These are phyloP conservation scores for Nannoperca australis DNA, from an alignment of 2,797 vertebrate genomes.

Conservation along the genomic window DNA sequence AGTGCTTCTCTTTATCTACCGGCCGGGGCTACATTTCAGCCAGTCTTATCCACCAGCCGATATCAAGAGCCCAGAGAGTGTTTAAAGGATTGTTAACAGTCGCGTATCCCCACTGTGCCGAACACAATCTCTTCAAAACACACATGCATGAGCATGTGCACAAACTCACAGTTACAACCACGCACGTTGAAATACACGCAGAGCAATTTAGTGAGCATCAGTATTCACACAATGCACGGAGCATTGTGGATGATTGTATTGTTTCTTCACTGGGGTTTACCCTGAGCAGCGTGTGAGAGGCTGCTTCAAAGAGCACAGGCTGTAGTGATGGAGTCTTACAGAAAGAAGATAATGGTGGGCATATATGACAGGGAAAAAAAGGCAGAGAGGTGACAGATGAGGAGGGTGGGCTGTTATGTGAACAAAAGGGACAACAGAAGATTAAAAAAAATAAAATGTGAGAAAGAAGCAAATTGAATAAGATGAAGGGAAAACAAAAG, in stretches of 20 bases:
- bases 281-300: constrained; percentile 10
- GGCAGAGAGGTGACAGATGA: constrained; percentile 36
- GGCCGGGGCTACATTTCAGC: background rate
- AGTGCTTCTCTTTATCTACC: background rate
- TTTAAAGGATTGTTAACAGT: constrained; percentile 2
- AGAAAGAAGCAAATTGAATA: constrained; percentile 29
- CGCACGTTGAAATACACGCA: background rate
- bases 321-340: constrained; percentile 38
- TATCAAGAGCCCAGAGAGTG: constrained; percentile 5
- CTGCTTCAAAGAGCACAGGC: constrained; percentile 27
- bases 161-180: constrained; percentile 3
- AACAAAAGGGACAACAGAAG: constrained; percentile 44
- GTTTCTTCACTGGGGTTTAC: constrained; percentile 19
- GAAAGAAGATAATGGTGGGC: constrained; percentile 35
- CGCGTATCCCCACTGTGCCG: background rate
- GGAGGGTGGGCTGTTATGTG: constrained; percentile 41
- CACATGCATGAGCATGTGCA: background rate
- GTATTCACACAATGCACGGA: background rate
- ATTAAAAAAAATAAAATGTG: background rate
- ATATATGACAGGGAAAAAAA: constrained; percentile 48
- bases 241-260: constrained; percentile 6
- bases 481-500: constrained; percentile 41
- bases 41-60: background rate
- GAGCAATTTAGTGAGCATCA: background rate
- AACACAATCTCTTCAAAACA: constrained; percentile 14